Evolutionary conservation across 2,113 vertebrate genomes (phyloP).

Genomic region (Tinamus guttatus): DNA sequence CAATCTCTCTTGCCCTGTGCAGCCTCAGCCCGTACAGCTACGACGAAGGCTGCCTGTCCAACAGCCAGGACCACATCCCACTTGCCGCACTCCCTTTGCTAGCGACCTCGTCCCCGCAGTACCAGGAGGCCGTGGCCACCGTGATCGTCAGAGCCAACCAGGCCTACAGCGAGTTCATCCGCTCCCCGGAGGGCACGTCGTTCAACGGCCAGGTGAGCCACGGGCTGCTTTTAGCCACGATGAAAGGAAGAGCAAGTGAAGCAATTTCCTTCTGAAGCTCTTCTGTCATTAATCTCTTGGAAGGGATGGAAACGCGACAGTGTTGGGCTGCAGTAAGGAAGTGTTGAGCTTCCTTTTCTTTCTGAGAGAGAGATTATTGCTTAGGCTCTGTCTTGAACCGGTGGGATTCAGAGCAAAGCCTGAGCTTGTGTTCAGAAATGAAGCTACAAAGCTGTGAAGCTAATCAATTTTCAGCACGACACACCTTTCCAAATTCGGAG

Average conservation of each 20-base stretch:
- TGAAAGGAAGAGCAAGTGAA: not conserved
- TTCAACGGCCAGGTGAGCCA: constrained; percentile 92
- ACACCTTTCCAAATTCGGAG: not conserved
- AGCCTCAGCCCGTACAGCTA: constrained; percentile 97
- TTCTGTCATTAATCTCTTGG: constrained; percentile 1
- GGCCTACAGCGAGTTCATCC: constrained; percentile 92
- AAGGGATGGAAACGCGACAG: not conserved
- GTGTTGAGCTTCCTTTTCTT: not conserved
- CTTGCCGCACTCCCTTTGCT: constrained; percentile 93
- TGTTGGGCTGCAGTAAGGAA: constrained; percentile 19
- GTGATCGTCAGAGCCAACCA: constrained; percentile 96
- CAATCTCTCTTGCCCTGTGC: not conserved
- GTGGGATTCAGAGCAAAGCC: constrained; percentile 32
- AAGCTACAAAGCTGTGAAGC: constrained; percentile 13
- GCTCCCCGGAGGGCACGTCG: constrained; percentile 87
- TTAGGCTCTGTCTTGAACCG: not conserved
- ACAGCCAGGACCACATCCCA: constrained; percentile 97
- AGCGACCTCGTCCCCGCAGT: constrained; percentile 94
- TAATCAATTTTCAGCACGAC: not conserved
- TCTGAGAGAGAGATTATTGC: constrained; percentile 16
- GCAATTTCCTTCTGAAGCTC: constrained; percentile 15
- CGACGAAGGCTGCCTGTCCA: constrained; percentile 94
- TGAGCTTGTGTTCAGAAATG: constrained; percentile 10
- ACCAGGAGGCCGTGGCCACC: constrained; percentile 92
- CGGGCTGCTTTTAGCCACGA: not conserved